Evolutionary conservation across 2,797 vertebrate genomes (phyloP), one percentile per base, ranked within the genome.

Genomic region (Poeciliopsis paucimaculata): DNA sequence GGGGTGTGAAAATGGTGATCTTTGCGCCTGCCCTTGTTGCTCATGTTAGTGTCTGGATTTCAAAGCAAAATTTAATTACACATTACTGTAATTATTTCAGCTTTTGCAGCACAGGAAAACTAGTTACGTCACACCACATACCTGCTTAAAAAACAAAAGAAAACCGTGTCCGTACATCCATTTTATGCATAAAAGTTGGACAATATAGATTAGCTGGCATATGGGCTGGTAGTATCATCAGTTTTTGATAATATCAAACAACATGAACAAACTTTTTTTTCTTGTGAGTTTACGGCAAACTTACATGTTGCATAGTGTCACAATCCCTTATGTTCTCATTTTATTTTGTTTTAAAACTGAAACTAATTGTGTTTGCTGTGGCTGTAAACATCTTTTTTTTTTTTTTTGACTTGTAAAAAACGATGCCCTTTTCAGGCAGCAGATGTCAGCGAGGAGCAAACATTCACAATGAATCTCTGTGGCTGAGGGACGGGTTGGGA

Each of bases 361-460:
- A 16, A 28, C 5, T 8, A 13, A 55, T 41, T 12, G 10, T n/a
- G 11, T 43, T 55, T 26, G 8, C 13, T 74, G 49, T 41, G 39
- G 51, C 4, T 43, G 20, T 18, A n/a, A 74, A 0, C 36, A 57
- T 41, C 3, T 41, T 3, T 8, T 26, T 26, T 49, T 6, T 26
- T 49, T 6, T 20, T 49, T 49, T 18, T 0, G 16, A 55, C 36
- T 10, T n/a, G 23, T 74, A 39, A 15, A 36, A 78, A n/a, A 26
- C 28, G 49, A 20, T 72, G 34, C 16, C 43, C 0, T 46, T 84
- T 82, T 75, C 28, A 57, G 76, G 85, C 93, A 91, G 79, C 85
- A 94, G 92, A 88, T 92, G 92, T 88, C 92, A 82, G 78, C 80
- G 78, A 39, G 89, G 45, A 87, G 86, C 81, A 83, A 77, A 84